phyloP scores from a whole-genome alignment of 2,113 vertebrate species.

The Colinus virginianus region DNA sequence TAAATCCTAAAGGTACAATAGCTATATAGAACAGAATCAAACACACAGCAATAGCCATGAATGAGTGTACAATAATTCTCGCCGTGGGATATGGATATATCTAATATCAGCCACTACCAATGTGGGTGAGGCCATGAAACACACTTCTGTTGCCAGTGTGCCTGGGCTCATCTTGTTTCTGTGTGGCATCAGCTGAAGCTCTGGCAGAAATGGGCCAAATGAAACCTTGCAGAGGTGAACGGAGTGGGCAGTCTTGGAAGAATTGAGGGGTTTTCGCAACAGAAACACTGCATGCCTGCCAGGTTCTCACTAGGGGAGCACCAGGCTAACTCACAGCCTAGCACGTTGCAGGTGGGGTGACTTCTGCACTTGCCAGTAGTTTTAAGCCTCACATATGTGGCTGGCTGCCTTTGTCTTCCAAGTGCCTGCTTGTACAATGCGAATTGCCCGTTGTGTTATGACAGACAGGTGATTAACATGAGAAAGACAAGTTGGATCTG shows the following conservation, averaged over 20 bases:
- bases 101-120: background rate
- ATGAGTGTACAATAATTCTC: background rate
- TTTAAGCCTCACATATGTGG: background rate
- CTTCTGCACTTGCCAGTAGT: conserved; percentile 30
- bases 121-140: background rate
- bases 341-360: background rate
- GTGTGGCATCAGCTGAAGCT: background rate
- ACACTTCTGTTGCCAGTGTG: background rate
- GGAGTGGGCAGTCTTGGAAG: background rate
- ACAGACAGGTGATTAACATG: conserved; percentile 65
- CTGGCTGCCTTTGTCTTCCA: conserved; percentile 59
- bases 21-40: conserved; percentile 7
- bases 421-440: conserved; percentile 52
- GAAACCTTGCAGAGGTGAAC: background rate
- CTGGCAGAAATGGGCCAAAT: background rate
- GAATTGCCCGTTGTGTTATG: conserved; percentile 60
- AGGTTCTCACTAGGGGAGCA: background rate
- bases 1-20: conserved; percentile 69
- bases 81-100: background rate
- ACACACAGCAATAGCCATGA: background rate
- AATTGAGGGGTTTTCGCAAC: background rate
- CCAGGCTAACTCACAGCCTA: background rate
- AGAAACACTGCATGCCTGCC: background rate
- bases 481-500: conserved; percentile 65
- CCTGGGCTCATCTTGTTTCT: background rate